A percentile compares a stretch with the other conserved stretches of the same genome.
Evolutionary conservation across 2,797 vertebrate genomes (phyloP).

Genomic region (Philypnodon macrostomus): DNA sequence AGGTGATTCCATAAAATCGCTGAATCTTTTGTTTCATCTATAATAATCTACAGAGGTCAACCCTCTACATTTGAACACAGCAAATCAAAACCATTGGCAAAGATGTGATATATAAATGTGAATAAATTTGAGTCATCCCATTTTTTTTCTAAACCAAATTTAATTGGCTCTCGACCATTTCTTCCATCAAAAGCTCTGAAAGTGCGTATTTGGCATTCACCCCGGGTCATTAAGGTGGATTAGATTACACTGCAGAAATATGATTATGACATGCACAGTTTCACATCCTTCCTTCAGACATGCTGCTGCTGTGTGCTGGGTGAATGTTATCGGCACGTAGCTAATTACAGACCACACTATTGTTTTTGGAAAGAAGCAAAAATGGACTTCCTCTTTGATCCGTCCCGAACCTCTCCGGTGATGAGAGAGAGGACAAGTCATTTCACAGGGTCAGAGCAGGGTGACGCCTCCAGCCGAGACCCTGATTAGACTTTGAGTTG

Average conservation of each 20-base stretch:
- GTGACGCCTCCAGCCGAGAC: conserved; percentile 54
- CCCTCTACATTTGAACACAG: neutral
- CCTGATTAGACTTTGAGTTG: conserved; percentile 54
- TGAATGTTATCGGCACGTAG: conserved; percentile 43
- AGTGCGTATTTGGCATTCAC: conserved; percentile 42
- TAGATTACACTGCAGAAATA: conserved; percentile 54
- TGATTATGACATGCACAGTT: conserved; percentile 40
- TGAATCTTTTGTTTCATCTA: no score
- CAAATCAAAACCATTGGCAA: conserved; percentile 10
- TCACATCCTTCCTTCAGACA: conserved; percentile 17
- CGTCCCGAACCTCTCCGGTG: conserved; percentile 24
- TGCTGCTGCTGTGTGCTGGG: conserved; percentile 8
- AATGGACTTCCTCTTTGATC: conserved; percentile 48
- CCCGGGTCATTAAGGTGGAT: conserved; percentile 53
- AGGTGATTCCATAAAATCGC: no score
- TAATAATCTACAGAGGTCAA: no score
- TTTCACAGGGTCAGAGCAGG: conserved; percentile 51
- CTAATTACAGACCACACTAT: conserved; percentile 45
- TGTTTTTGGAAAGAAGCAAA: conserved; percentile 38
- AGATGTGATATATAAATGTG: no score
- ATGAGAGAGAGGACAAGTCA: conserved; percentile 57
- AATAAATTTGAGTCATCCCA: conserved; percentile 5
- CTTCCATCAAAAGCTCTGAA: conserved; percentile 3
- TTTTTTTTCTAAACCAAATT: conserved; percentile 25
- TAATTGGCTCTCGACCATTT: conserved; percentile 31